Conservation (phyloP, 2,113 vertebrate species). For the Apteryx mantelli region DNA sequence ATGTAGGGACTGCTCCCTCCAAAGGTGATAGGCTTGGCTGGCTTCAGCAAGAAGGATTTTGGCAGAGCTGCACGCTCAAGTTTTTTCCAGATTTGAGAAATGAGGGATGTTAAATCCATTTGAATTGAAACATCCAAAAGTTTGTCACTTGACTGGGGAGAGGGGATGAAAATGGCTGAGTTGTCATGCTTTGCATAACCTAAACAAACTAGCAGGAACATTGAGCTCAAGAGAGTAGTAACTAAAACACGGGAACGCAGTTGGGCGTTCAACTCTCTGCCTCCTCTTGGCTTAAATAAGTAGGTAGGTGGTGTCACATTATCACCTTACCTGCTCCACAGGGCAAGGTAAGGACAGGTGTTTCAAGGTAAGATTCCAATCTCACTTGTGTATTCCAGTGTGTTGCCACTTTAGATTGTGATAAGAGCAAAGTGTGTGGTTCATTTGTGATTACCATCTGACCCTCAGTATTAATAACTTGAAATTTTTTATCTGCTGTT, state of each 20-base stretch:
- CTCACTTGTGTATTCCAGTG: not conserved
- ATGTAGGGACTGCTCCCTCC: not conserved
- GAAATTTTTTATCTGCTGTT: slow-evolving; percentile 19
- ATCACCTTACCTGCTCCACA: not conserved
- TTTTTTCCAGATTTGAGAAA: not conserved
- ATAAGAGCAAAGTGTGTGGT: slow-evolving; percentile 51
- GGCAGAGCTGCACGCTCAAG: not conserved
- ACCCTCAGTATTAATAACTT: slow-evolving; percentile 35
- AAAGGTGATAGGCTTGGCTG: not conserved
- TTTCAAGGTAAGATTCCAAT: slow-evolving; percentile 37
- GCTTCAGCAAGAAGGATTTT: not conserved
- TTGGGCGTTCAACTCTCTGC: not conserved
- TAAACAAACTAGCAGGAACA: not conserved
- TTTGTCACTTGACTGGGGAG: not conserved
- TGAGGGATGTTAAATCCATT: not conserved
- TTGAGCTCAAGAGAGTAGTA: not conserved
- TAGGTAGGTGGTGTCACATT: not conserved
- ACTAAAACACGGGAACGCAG: not conserved
- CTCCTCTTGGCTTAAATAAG: not conserved
- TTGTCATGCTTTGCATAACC: not conserved
- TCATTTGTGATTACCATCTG: slow-evolving; percentile 49
- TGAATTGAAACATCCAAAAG: not conserved
- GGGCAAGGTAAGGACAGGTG: not conserved
- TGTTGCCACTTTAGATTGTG: not conserved
- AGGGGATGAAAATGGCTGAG: not conserved